Conservation (phyloP, 64 coral and sea anemone genomes). For the Stichodactyla mertensii region DNA sequence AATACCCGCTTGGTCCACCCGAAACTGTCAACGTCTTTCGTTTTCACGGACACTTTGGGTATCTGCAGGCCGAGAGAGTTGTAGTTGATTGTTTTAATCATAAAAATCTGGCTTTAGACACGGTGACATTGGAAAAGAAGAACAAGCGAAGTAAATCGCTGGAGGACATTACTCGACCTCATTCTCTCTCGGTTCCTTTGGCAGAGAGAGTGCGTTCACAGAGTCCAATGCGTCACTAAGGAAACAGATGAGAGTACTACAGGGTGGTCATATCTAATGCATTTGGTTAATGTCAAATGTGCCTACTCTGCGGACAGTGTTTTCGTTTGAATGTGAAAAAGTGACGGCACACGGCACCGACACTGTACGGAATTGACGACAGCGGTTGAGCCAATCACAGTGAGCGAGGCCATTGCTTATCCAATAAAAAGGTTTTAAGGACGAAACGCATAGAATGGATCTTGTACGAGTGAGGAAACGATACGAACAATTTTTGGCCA, state of each 20-base stretch:
- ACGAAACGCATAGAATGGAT: too few relatives aligned
- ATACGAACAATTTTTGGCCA: too few relatives aligned
- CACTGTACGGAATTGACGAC: too few relatives aligned
- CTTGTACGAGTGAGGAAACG: too few relatives aligned
- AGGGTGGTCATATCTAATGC: not conserved
- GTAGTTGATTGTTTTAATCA: slow-evolving; percentile 53
- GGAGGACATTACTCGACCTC: not conserved
- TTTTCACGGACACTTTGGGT: slow-evolving; percentile 72
- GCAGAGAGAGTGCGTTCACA: not conserved
- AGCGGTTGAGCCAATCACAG: too few relatives aligned
- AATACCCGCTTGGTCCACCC: not conserved
- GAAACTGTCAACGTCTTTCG: slow-evolving; percentile 33
- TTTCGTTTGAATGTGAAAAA: too few relatives aligned
- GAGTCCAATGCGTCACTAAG: slow-evolving; percentile 1
- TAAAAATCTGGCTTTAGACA: slow-evolving; percentile 42
- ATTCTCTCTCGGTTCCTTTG: not conserved
- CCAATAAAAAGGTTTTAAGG: too few relatives aligned
- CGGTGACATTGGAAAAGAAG: not conserved
- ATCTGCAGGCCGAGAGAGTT: slow-evolving; percentile 55
- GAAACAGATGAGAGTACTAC: slow-evolving; percentile 13
- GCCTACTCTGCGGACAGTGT: too few relatives aligned
- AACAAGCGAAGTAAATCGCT: slow-evolving; percentile 22
- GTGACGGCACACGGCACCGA: too few relatives aligned
- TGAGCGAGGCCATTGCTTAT: too few relatives aligned
- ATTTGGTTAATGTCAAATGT: not conserved